Conservation (phyloP, 1,140 invertebrate species). For the Brachionus calyciflorus region DNA sequence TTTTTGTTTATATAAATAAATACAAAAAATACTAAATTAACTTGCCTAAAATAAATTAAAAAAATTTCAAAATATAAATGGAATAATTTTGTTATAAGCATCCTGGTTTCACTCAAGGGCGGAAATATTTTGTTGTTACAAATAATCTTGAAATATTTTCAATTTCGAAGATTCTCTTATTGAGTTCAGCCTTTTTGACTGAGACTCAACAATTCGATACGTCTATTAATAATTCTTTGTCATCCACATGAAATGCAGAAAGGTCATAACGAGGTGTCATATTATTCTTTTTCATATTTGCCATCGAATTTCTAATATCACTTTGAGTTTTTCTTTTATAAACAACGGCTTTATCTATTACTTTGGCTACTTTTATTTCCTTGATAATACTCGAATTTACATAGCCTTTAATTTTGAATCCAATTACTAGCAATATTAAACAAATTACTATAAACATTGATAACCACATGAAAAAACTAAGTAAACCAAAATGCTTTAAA, state of each 20-base stretch:
- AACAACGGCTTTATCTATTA: not conserved
- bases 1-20: too few species aligned
- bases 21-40: too few species aligned
- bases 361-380: not conserved
- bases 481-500: too few species aligned
- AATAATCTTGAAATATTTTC: not conserved
- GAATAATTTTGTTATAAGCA: too few species aligned
- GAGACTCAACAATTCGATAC: not conserved
- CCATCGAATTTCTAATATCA: not conserved
- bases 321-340: not conserved
- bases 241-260: not conserved
- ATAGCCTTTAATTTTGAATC: not conserved
- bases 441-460: too few species aligned
- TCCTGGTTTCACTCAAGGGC: too few species aligned
- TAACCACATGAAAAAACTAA: too few species aligned
- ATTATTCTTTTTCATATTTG: not conserved
- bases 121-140: too few species aligned
- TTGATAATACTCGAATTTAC: not conserved
- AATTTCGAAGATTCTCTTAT: not conserved
- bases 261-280: not conserved
- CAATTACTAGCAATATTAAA: not conserved
- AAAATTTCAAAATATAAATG: too few species aligned
- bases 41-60: too few species aligned
- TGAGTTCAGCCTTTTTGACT: conserved; percentile 13
- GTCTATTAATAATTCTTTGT: not conserved